Base-by-base conservation (phyloP, 2,113 vertebrate genomes). In the Entelurus aequoreus region DNA sequence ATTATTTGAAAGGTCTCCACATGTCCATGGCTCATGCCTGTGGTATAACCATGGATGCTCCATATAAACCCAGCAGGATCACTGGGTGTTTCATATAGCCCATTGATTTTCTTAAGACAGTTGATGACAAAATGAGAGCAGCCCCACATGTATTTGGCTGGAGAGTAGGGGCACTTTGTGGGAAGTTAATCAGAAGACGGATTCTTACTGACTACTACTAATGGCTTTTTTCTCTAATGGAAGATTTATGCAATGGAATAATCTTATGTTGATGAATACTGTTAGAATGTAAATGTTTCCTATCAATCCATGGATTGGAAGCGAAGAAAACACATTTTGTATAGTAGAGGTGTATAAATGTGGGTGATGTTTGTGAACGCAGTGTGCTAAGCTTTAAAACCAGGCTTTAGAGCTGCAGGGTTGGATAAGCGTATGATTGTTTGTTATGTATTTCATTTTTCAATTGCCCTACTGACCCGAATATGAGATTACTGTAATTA, bases 21-120 rank as follows among this genome's bases (percentile, higher is more conserved):
- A 85, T 88, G 80, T 90, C 87, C 88, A 91, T 87, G 82, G 81
- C 77, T 88, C 90, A 89, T 90, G 87, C 88, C 85, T 91, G 88
- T 90, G 88, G 89, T 88, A 90, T 92, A 87, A 91, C 86, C 85
- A 88, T 87, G 84, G 88, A 87, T 88, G 87, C 88, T 86, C 83
- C 86, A 86, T 89, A 86, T 87, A 86, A 90, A 87, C 79, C 82
- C 77, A 78, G 71, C 71, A 67, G 84, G 84, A 87, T 88, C 79
- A 81, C 75, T 70, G 83, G 84, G 82, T 88, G 86, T 87, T 90
- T 90, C 81, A 81, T 85, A 86, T 87, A 28, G 28, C 28, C 28
- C 28, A 87, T 85, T 87, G 84, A 86, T 87, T 53, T 81, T 90
- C 82, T 67, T 71, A 90, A 86, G 87, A 87, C 86, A 87, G 86